Evolutionary conservation across 2,888 invertebrate genomes (phyloP).

Genomic region (Lissocephala sabroskyi): DNA sequence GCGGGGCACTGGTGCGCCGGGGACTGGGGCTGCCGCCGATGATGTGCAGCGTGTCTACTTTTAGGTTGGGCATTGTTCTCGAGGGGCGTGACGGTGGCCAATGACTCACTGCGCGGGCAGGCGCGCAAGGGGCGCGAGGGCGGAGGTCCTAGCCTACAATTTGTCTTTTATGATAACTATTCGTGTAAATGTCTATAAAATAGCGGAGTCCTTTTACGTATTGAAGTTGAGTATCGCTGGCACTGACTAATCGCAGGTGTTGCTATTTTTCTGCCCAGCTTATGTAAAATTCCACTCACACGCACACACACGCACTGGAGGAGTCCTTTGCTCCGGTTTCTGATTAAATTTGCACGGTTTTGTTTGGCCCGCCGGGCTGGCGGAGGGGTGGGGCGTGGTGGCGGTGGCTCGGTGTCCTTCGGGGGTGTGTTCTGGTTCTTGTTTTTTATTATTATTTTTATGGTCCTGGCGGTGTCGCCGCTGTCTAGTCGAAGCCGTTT

Average conservation of each 20-base stretch:
- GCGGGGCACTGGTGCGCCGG: not conserved
- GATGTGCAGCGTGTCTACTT: slow-evolving; percentile 48
- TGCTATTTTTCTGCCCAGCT: slow-evolving; percentile 3
- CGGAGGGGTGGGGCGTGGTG: too few species aligned
- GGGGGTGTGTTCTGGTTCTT: too few species aligned
- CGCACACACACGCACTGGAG: not conserved
- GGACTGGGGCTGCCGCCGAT: slow-evolving; percentile 22
- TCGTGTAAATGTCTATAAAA: too few species aligned
- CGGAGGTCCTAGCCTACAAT: too few species aligned
- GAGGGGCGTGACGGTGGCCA: too few species aligned
- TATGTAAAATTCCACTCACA: slow-evolving; percentile 7
- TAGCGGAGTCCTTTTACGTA: too few species aligned
- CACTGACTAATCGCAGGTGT: too few species aligned
- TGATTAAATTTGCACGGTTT: slow-evolving; percentile 14
- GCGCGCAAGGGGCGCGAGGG: not conserved
- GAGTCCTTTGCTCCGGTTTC: slow-evolving; percentile 1
- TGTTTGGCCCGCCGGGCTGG: slow-evolving; percentile 4
- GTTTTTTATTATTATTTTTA: not conserved
- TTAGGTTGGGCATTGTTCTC: slow-evolving; percentile 48
- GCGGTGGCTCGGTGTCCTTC: too few species aligned
- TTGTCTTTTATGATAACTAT: too few species aligned
- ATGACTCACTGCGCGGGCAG: too few species aligned
- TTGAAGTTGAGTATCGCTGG: too few species aligned
- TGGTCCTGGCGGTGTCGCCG: too few species aligned
- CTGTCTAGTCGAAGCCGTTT: slow-evolving; percentile 3